Evolutionary conservation across 2,888 invertebrate species (phyloP).

Genomic region (Schizotus pectinicornis): DNA sequence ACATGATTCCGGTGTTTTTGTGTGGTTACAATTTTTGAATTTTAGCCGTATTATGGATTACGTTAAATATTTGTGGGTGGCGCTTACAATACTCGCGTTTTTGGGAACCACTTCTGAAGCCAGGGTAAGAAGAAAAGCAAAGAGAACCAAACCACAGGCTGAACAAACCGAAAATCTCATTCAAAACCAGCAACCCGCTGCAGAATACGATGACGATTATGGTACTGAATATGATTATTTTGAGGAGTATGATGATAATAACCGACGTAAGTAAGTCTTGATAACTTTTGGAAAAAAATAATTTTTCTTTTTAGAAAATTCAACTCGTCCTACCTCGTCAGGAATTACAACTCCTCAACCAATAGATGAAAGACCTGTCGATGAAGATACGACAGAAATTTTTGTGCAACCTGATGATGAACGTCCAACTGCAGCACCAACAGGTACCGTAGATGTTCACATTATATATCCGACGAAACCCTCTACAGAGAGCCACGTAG

Average conservation of each 20-base stretch:
- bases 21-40: neutral
- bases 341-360: conserved; percentile 51
- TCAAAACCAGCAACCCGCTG: conserved; percentile 49
- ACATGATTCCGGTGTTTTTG: conserved; percentile 23
- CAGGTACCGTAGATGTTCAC: conserved; percentile 46
- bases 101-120: conserved; percentile 42
- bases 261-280: conserved; percentile 34
- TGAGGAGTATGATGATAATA: conserved; percentile 48
- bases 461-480: conserved; percentile 43
- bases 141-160: conserved; percentile 21
- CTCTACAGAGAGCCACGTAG: conserved; percentile 35
- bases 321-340: conserved; percentile 17
- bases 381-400: conserved; percentile 40
- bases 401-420: conserved; percentile 53
- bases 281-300: neutral
- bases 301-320: conserved; percentile 8
- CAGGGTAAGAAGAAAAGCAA: conserved; percentile 41
- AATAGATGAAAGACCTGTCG: conserved; percentile 48
- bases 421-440: conserved; percentile 47
- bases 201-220: conserved; percentile 49
- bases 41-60: conserved; percentile 37
- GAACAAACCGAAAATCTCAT: conserved; percentile 29
- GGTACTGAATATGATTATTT: conserved; percentile 49
- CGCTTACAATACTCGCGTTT: conserved; percentile 40
- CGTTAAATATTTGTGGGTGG: conserved; percentile 35